phyloP scores from a whole-genome alignment of 2,888 invertebrate species.

The Odontocolon sp. region DNA sequence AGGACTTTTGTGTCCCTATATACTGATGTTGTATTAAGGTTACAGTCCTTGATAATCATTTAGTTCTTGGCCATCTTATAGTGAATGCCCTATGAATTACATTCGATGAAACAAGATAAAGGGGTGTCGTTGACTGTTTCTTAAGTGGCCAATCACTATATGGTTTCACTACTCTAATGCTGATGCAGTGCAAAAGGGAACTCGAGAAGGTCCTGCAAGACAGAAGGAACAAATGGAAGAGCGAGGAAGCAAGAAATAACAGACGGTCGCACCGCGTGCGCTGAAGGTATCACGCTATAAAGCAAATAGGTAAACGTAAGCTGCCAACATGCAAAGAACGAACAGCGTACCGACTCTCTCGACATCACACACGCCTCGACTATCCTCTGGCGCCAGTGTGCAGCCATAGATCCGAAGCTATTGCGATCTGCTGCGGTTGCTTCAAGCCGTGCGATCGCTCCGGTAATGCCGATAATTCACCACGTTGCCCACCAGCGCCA shows the following conservation, averaged over 20 bases:
- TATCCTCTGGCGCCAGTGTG: conserved; percentile 59
- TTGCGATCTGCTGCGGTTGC: conserved; percentile 44
- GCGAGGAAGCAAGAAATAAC: conserved; percentile 36
- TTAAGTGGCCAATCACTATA: background rate
- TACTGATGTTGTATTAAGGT: no score
- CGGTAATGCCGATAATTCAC: conserved; percentile 53
- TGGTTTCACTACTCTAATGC: background rate
- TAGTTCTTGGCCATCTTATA: no score
- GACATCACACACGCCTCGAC: conserved; percentile 49
- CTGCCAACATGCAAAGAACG: conserved; percentile 11
- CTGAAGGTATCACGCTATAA: conserved; percentile 18
- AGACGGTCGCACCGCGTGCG: background rate
- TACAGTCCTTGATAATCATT: no score
- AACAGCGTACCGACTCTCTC: conserved; percentile 53
- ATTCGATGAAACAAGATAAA: no score
- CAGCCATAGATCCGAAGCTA: conserved; percentile 26
- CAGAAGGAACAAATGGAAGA: conserved; percentile 9
- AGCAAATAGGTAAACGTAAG: conserved; percentile 41
- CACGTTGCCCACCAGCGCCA: conserved; percentile 23
- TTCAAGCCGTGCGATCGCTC: conserved; percentile 52
- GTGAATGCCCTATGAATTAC: background rate
- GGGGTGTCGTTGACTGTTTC: no score
- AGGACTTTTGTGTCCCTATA: no score
- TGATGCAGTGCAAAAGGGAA: background rate
- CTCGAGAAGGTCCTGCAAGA: conserved; percentile 20